Evolutionary conservation across 2,797 vertebrate species (phyloP).

Genomic region (Bradypus variegatus): DNA sequence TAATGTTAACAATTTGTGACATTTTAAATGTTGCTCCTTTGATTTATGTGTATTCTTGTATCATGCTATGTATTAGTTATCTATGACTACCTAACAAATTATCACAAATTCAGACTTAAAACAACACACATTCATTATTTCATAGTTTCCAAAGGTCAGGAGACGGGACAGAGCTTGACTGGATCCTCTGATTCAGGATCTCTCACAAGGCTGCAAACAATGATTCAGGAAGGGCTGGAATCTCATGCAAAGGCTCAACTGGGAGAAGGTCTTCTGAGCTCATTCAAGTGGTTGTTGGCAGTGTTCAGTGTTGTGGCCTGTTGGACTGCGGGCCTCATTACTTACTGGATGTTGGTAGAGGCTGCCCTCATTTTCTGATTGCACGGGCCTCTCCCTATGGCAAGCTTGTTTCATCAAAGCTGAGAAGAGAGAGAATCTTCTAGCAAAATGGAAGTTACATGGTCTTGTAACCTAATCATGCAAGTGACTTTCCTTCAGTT

Average conservation of each 20-base stretch:
- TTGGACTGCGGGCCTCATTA: not conserved
- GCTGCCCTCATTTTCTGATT: not conserved
- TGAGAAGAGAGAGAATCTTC: not conserved
- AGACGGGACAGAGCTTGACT: not conserved
- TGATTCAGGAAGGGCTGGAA: not conserved
- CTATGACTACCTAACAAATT: not conserved
- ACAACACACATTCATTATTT: not conserved
- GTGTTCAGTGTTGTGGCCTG: not conserved
- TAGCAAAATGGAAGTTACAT: not conserved
- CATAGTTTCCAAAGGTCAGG: not conserved
- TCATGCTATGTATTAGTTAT: not conserved
- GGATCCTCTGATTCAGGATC: not conserved
- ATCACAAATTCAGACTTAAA: not conserved
- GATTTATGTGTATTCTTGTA: not conserved
- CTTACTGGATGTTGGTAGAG: not conserved
- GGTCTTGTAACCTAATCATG: not conserved
- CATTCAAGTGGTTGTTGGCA: not conserved
- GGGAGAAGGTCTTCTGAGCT: not conserved
- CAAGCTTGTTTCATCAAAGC: not conserved
- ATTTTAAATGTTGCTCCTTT: not conserved
- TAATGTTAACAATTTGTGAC: not conserved
- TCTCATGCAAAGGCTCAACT: not conserved
- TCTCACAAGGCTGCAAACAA: not conserved
- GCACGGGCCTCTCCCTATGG: not conserved
- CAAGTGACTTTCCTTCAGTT: not conserved